These are phyloP conservation scores for Ectemnius cavifrons DNA, from an alignment of 2,888 invertebrate genomes.

Conservation along the genomic window DNA sequence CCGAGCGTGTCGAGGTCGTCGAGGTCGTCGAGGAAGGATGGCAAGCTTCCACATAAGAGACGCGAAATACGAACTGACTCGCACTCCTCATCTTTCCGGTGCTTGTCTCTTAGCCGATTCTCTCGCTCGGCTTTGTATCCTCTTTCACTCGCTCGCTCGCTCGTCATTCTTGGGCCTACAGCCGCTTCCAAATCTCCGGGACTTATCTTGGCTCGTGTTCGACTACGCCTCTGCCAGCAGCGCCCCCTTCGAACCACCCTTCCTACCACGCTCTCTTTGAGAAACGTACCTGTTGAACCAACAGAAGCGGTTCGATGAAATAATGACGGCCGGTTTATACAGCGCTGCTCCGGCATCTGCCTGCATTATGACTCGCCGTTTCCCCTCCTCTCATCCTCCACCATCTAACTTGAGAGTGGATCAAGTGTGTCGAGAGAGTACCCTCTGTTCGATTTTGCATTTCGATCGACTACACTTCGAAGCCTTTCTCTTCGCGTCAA, in stretches of 20 bases:
- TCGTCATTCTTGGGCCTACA: not conserved
- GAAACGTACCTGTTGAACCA: constrained; percentile 59
- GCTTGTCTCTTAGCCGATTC: not conserved
- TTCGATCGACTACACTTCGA: too few relatives aligned
- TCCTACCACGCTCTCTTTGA: constrained; percentile 17
- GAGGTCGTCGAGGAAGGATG: constrained; percentile 22
- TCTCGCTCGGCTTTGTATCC: not conserved
- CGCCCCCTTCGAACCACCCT: constrained; percentile 1
- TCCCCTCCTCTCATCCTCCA: too few relatives aligned
- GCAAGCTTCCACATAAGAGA: constrained; percentile 10
- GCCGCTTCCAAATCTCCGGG: constrained; percentile 23
- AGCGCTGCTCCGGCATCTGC: constrained; percentile 1
- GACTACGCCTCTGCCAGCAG: not conserved
- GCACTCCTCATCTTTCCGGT: constrained; percentile 5
- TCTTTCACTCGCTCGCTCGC: not conserved
- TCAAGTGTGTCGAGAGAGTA: too few relatives aligned
- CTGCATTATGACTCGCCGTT: not conserved
- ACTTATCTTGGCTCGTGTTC: constrained; percentile 16
- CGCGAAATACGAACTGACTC: constrained; percentile 5
- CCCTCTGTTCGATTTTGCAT: too few relatives aligned
- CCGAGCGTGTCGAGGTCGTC: not conserved
- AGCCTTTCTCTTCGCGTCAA: too few relatives aligned
- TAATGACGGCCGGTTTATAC: constrained; percentile 57
- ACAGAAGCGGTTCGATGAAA: constrained; percentile 50
- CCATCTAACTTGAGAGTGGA: too few relatives aligned